A percentile compares a stretch with the other conserved stretches of the same genome.
phyloP scores from a whole-genome alignment of 2,888 invertebrate genomes.

The Homarus gammarus region DNA sequence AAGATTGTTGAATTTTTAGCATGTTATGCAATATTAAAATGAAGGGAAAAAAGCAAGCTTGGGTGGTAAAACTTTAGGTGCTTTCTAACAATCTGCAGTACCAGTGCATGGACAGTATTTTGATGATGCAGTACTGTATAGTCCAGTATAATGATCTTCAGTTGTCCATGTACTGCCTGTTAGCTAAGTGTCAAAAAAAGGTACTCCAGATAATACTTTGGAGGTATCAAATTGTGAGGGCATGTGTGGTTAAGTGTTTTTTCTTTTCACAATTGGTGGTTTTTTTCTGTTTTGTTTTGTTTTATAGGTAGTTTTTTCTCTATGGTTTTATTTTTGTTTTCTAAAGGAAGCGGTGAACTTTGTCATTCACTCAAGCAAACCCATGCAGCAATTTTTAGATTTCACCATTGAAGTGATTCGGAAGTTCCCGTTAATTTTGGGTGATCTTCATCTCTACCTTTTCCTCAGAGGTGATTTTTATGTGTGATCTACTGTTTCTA shows the following conservation, averaged over 20 bases:
- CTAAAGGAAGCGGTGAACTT: conserved; percentile 18
- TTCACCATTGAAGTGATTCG: conserved; percentile 10
- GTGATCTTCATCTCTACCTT: conserved; percentile 32
- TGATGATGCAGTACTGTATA: too few relatives aligned
- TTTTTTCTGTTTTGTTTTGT: conserved; percentile 36
- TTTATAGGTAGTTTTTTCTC: conserved; percentile 19
- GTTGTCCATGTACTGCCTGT: conserved; percentile 61
- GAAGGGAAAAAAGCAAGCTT: conserved; percentile 57
- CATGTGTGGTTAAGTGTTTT: conserved; percentile 65
- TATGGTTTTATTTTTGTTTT: not conserved
- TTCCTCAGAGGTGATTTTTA: conserved; percentile 46
- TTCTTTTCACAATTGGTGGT: conserved; percentile 46
- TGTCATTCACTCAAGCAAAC: conserved; percentile 9
- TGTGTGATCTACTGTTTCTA: conserved; percentile 69
- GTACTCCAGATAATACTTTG: conserved; percentile 34
- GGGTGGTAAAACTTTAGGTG: conserved; percentile 67
- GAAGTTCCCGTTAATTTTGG: conserved; percentile 33
- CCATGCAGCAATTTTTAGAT: conserved; percentile 24
- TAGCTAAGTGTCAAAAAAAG: conserved; percentile 44
- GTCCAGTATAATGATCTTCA: conserved; percentile 40
- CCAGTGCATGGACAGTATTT: conserved; percentile 45
- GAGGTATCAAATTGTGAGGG: conserved; percentile 54
- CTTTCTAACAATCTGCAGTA: conserved; percentile 65
- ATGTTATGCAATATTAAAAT: conserved; percentile 38
- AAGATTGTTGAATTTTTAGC: conserved; percentile 20